Base-by-base conservation (phyloP, 2,113 vertebrate genomes). In the Hemichromis elongatus region DNA sequence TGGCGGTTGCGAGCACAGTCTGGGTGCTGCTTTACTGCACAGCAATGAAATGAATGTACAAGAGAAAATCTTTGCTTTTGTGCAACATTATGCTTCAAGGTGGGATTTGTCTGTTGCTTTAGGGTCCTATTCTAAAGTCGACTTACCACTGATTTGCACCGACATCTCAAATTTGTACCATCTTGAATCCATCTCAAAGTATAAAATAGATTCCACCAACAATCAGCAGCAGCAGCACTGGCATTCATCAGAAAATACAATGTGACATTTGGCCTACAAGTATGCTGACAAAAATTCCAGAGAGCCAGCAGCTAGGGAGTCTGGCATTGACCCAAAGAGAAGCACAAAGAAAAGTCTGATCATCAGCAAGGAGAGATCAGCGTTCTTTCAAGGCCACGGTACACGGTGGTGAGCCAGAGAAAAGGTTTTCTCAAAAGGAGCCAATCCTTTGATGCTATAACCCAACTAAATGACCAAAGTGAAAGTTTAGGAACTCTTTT, bases 21-120 rank as follows among this genome's bases (percentile, higher is more conserved):
- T 90, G 75, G 57, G 30, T 84, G 78, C 26, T 59, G 56, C 56
- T 84, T 84, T 77, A 79, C 63, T 61, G 86, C 55, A 79, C n/a
- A 81, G 86, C 21, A 63, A 81, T 80, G 90, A 83, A 61, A 87
- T 83, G 84, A 89, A 86, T 79, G 75, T 19, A 52, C 77, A 30
- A 81, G 18, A 77, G 33, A 54, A 83, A 86, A 83, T 56, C 9
- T 9, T 26, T 13, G 26, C 63, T 80, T 85, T 79, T 81, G 75
- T 83, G 80, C 26, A 81, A 9, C 14, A 28, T 24, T 54, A 18
- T 40, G 19, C 77, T 70, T 56, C 16, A 53, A 77, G 24, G 57
- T 50, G 21, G 68, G 18, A 77, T 81, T 42, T 4, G 8, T 19
- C 21, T 56, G 19, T 19, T n/a, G 13, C 66, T 77, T 70, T 9